Conservation (phyloP, 2,888 invertebrate species). For the Dryomyza anilis region DNA sequence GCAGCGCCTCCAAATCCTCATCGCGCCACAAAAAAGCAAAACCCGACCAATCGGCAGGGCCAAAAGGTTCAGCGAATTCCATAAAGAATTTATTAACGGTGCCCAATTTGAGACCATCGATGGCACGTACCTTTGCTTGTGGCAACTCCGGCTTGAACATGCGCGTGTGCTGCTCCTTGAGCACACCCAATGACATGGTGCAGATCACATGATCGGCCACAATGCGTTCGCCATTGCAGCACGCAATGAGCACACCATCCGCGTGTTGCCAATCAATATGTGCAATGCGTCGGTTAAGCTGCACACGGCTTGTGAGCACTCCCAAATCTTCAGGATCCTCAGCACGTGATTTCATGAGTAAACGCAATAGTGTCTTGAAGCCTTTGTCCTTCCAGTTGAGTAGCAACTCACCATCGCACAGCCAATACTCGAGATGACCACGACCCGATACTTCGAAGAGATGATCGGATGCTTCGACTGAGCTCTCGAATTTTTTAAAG, state of each 20-base stretch:
- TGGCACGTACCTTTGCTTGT: constrained; percentile 61
- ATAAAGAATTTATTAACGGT: constrained; percentile 69
- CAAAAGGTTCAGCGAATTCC: constrained; percentile 57
- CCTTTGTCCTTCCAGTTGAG: constrained; percentile 78
- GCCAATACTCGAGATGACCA: constrained; percentile 68
- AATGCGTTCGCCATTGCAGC: constrained; percentile 33
- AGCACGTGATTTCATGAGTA: constrained; percentile 64
- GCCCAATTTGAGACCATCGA: constrained; percentile 66
- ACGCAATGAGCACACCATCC: constrained; percentile 49
- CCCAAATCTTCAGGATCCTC: constrained; percentile 41
- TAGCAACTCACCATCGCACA: constrained; percentile 72
- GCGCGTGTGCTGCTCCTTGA: constrained; percentile 61
- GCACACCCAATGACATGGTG: constrained; percentile 67
- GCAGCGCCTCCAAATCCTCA: constrained; percentile 31
- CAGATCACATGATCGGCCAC: constrained; percentile 46
- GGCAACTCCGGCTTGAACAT: constrained; percentile 64
- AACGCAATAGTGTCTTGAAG: constrained; percentile 70
- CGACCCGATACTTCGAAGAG: constrained; percentile 72
- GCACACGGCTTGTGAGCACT: constrained; percentile 44
- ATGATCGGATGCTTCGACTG: constrained; percentile 67
- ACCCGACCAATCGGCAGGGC: constrained; percentile 45
- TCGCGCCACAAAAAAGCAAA: constrained; percentile 61
- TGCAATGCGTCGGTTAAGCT: constrained; percentile 32
- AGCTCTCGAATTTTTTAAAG: constrained; percentile 63
- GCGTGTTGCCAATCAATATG: constrained; percentile 31